Conservation (phyloP, 2,113 vertebrate genomes). For the Thamnophis sirtalis region DNA sequence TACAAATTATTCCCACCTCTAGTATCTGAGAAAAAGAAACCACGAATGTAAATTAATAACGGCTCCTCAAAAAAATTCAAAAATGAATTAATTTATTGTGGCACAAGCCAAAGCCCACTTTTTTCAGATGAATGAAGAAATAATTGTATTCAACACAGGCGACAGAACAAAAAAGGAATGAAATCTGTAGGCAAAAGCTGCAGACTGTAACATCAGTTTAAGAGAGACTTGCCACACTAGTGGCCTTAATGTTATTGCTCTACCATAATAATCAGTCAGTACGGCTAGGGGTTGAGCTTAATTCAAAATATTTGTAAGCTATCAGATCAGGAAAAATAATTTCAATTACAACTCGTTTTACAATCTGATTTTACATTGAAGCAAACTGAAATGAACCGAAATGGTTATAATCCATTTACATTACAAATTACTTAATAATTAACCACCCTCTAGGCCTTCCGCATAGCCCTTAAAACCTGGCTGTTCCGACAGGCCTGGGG, state of each 20-base stretch:
- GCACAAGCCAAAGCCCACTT: background rate
- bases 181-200: background rate
- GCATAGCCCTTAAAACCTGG: too few species aligned
- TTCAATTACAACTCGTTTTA: background rate
- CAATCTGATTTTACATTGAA: background rate
- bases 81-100: background rate
- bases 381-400: background rate
- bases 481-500: too few species aligned
- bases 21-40: background rate
- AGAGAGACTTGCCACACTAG: background rate
- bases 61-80: background rate
- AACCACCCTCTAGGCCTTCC: too few species aligned
- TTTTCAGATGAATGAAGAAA: background rate
- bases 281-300: background rate
- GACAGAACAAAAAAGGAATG: background rate
- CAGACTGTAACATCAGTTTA: background rate
- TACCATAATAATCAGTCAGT: background rate
- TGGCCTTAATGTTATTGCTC: background rate
- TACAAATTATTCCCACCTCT: background rate
- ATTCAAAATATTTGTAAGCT: background rate
- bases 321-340: background rate
- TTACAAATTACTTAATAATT: background rate
- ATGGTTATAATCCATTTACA: background rate
- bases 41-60: background rate
- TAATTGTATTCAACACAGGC: background rate